Evolutionary conservation across 2,888 invertebrate species (phyloP).

Genomic region (Baronia brevicornis): DNA sequence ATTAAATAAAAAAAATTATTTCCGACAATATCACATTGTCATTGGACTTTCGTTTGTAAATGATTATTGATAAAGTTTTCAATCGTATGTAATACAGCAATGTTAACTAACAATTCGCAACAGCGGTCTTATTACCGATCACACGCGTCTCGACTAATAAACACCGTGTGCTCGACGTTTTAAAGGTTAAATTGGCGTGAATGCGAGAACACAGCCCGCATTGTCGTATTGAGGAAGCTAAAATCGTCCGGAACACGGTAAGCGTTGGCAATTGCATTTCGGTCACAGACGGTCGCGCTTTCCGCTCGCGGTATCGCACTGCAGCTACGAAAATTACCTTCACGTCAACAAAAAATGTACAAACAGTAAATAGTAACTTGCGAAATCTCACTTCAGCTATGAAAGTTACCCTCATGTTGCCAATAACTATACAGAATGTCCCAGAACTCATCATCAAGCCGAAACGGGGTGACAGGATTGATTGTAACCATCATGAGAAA

Average conservation of each 20-base stretch:
- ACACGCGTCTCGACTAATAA: too few species aligned
- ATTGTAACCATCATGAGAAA: too few species aligned
- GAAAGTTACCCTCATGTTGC: constrained; percentile 2
- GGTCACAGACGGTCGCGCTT: constrained; percentile 40
- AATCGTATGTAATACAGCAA: too few species aligned
- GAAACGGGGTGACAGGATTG: too few species aligned
- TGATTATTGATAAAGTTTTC: too few species aligned
- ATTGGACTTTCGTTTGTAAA: too few species aligned
- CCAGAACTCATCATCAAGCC: too few species aligned
- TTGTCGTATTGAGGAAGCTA: constrained; percentile 30
- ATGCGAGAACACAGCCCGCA: constrained; percentile 8
- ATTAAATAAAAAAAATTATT: too few species aligned
- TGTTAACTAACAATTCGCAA: too few species aligned
- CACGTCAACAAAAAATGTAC: constrained; percentile 3
- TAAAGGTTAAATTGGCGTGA: constrained; percentile 8
- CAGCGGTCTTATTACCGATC: too few species aligned
- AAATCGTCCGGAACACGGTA: constrained; percentile 35
- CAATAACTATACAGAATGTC: constrained; percentile 4
- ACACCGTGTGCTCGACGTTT: not conserved
- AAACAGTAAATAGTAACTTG: too few species aligned
- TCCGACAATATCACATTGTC: too few species aligned
- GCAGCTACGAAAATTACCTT: constrained; percentile 4
- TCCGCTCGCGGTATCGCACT: constrained; percentile 27
- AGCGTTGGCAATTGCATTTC: constrained; percentile 18
- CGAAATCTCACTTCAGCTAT: constrained; percentile 17